Conservation (phyloP, 2,888 invertebrate genomes). For the Pheosia gnoma region DNA sequence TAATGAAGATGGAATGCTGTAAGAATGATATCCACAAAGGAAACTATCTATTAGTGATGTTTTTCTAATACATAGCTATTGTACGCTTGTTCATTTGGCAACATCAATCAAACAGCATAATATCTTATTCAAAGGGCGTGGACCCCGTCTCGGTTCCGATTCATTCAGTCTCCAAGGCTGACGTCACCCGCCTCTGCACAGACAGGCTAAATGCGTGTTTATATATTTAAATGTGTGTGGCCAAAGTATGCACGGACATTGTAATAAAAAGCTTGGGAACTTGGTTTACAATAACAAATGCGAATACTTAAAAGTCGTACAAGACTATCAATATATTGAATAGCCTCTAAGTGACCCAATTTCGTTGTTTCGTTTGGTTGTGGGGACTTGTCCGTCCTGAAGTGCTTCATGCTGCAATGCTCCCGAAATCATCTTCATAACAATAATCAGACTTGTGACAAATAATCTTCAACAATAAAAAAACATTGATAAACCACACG, state of each 20-base stretch:
- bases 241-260: neutral
- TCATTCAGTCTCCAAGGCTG: constrained; percentile 15
- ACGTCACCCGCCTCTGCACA: constrained; percentile 22
- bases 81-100: constrained; percentile 8
- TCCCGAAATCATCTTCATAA: no score
- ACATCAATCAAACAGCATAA: constrained; percentile 15
- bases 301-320: no score
- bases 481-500: no score
- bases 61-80: constrained; percentile 1
- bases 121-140: constrained; percentile 29
- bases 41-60: neutral
- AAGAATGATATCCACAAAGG: neutral
- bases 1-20: neutral
- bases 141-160: constrained; percentile 23
- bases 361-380: no score
- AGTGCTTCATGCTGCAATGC: no score
- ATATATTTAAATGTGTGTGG: neutral
- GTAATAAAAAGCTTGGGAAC: neutral
- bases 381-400: no score
- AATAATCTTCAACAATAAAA: no score
- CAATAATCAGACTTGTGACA: no score
- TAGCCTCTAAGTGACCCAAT: no score
- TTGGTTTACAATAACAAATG: neutral
- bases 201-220: constrained; percentile 2
- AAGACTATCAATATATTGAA: no score